Base-by-base conservation (phyloP, 2,113 vertebrate species). In the Vulpes lagopus region DNA sequence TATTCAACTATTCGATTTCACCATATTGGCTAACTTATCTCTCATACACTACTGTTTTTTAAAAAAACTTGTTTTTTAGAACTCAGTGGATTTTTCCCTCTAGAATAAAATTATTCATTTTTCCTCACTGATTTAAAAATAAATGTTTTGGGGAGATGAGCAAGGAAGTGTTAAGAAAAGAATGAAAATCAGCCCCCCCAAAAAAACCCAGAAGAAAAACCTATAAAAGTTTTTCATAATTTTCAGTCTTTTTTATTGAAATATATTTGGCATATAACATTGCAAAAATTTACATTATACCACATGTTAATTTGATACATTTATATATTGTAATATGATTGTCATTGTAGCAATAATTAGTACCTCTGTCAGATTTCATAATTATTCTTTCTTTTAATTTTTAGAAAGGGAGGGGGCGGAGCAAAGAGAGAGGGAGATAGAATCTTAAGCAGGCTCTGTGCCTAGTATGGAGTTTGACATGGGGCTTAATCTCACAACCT, bases 1-100 rank as follows among this genome's bases (percentile, higher is more conserved):
- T 1, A 19, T 3, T 83, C 49, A 80, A 3, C 55, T 87, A 57
- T 62, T 57, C 35, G 51, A 62, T 94, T 94, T 80, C 20, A 81
- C 69, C 62, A 27, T 43, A 2, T 88, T 85, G 35, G 14, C 14
- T 84, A 74, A 84, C 83, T 59, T 73, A 6, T 15, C 19, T 91
- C 85, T 79, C 49, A 55, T 78, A 76, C 73, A 62, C 7, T 14
- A 69, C 27, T 57, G 27, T 22, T 22, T 67, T n/a, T 30, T 3
- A 59, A 89, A 67, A 64, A n/a, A 51, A 20, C 78, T 35, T 79
- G 3, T 95, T 93, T 91, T 91, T 64, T 91, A 94, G n/a, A 35
- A 91, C 55, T 83, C 11, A 51, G 22, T 23, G 12, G 4, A 30
- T 51, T 5, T 81, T 83, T 53, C 64, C 17, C 55, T 91, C 32